Evolutionary conservation across 2,888 invertebrate genomes (phyloP).

Genomic region (Diadromus collaris): DNA sequence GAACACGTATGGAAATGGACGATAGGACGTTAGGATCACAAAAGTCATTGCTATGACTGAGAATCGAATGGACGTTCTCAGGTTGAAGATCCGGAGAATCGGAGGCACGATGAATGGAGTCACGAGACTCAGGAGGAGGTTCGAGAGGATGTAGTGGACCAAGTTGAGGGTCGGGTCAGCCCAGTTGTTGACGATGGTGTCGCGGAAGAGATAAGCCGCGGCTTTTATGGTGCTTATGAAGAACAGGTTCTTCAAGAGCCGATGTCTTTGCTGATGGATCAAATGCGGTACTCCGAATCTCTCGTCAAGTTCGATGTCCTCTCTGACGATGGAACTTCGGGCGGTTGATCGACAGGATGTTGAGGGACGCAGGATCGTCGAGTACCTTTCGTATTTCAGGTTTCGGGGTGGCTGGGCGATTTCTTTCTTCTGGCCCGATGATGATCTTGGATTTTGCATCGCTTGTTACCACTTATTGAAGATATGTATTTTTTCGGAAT

Average conservation of each 20-base stretch:
- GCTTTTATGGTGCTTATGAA: constrained; percentile 33
- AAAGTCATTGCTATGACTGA: constrained; percentile 33
- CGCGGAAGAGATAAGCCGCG: constrained; percentile 28
- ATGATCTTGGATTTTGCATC: constrained; percentile 1
- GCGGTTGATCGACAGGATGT: not conserved
- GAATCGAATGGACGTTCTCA: constrained; percentile 31
- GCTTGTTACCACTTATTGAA: no score
- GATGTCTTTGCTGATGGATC: constrained; percentile 14
- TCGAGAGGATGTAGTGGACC: constrained; percentile 20
- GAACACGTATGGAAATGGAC: constrained; percentile 39
- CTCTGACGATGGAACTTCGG: constrained; percentile 23
- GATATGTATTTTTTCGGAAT: no score
- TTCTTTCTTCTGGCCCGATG: not conserved
- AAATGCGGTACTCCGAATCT: not conserved
- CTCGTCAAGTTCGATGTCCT: constrained; percentile 27
- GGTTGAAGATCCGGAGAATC: constrained; percentile 20
- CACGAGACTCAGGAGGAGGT: constrained; percentile 18
- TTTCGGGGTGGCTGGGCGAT: not conserved
- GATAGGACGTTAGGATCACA: constrained; percentile 26
- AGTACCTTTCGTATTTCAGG: constrained; percentile 1
- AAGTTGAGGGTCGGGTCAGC: constrained; percentile 11
- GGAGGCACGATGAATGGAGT: constrained; percentile 46
- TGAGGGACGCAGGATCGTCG: constrained; percentile 21
- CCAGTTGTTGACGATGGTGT: constrained; percentile 37
- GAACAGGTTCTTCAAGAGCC: constrained; percentile 35